phyloP scores from a whole-genome alignment of 2,888 invertebrate species.

The Elegia similella region DNA sequence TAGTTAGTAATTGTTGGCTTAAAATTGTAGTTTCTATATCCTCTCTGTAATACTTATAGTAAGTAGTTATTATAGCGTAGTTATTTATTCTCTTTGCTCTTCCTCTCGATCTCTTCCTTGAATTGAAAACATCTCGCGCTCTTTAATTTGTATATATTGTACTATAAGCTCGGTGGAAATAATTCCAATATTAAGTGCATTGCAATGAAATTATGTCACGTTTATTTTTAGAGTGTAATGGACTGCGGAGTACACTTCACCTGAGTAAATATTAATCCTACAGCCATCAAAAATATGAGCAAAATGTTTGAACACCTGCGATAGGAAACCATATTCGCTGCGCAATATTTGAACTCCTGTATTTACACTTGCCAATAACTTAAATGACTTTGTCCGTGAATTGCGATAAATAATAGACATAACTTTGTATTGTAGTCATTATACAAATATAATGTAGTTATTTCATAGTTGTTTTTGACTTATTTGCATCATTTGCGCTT shows the following conservation, averaged over 20 bases:
- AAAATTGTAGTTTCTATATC: too few relatives aligned
- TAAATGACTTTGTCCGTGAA: not conserved
- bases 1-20: too few relatives aligned
- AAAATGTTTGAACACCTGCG: slow-evolving; percentile 9
- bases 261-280: slow-evolving; percentile 27
- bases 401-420: not conserved
- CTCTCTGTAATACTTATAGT: too few relatives aligned
- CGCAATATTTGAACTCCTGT: slow-evolving; percentile 10
- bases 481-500: slow-evolving; percentile 9
- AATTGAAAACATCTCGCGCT: not conserved
- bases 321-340: not conserved
- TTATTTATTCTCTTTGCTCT: too few relatives aligned
- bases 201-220: slow-evolving; percentile 46
- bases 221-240: slow-evolving; percentile 53
- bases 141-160: not conserved
- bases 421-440: not conserved
- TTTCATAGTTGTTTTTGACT: not conserved
- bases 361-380: slow-evolving; percentile 8
- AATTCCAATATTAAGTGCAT: not conserved
- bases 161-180: not conserved
- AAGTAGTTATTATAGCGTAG: too few relatives aligned
- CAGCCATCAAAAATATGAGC: slow-evolving; percentile 44
- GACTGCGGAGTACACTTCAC: slow-evolving; percentile 21
- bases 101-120: not conserved
- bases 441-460: slow-evolving; percentile 1